Evolutionary conservation across 2,888 invertebrate species (phyloP), one percentile per base, ranked within the genome.

Genomic region (Chaetogeoica ovagalla): DNA sequence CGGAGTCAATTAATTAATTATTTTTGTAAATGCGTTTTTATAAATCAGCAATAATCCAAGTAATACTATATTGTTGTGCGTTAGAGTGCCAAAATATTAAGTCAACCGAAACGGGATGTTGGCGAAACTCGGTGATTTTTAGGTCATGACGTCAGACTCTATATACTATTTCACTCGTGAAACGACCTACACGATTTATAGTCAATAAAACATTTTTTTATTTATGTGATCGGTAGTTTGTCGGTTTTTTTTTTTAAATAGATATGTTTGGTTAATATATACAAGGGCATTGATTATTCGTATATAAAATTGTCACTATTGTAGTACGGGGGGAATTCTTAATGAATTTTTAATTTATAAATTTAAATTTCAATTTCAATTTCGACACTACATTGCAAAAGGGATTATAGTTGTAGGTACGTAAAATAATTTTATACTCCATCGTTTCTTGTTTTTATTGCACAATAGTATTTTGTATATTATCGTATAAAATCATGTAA

Each of bases 81-180:
- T 63, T 37, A n/a, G 43, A 59, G 72, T 81, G 72, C 72, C 73
- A 81, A 81, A 81, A 74, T 52, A 15, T 57, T 81, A 69, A 81
- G 70, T 79, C 39, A 62, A 37, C 69, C 37, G 55, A 70, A n/a
- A 63, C 30, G 62, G 55, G 77, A 70, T 70, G 62, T 70, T 63
- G 76, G 77, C 77, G 60, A 79, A 52, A 37, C 66, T 57, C 23
- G 43, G 19, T 55, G 63, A 79, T 79, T 79, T 79, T 79, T 79
- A 79, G 77, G 77, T 79, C 77, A 79, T 79, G 77, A 79, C 77
- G 77, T 79, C 77, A 79, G 68, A 75, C 65, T 43, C 60, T 60
- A n/a, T n/a, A n/a, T n/a, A 66, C 48, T 75, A 57, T 30, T 66
- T 57, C 62, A 55, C 57, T 75, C 17, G 39, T 43, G 21, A 66